Evolutionary conservation across 1,140 invertebrate species (phyloP), one percentile per base, ranked within the genome.

Genomic region (Halotydeus destructor): DNA sequence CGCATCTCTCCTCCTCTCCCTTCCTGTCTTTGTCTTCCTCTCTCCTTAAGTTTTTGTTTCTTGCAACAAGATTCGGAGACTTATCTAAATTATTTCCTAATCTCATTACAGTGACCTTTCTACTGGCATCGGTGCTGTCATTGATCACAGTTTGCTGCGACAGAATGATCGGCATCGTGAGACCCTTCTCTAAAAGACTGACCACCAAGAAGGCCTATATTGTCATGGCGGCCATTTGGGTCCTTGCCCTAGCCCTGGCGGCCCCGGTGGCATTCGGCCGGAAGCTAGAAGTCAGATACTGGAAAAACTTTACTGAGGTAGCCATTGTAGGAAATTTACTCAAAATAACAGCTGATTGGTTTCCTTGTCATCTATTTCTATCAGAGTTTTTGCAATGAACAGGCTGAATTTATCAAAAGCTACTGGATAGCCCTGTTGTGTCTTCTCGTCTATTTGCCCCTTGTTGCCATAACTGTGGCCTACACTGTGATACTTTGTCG

Each of bases 91-190:
- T 24, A 36, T 18, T 45, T 43, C 22, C 28, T 9, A 8, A 24
- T 22, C 26, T 35, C 23, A 21, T 64, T 63, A 47, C 51, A 73
- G 72, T 68, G 36, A 61, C 70, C 3, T 63, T 76, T 34, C 60
- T 79, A 3, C 57, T 81, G 25, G 68, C 71, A 3, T 74, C 72
- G 38, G 76, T 84, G 0, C 71, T 78, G 32, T 79, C 74, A 26
- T 62, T 86, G 32, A 74, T 77, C 14, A 65, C 71, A 3, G 76
- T 85, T 24, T 81, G 75, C n/a, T 74, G 79, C 41, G 78, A 85
- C 55, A 65, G 80, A 18, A 64, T 84, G 12, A 71, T 77, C 6
- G 76, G 77, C 5, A 76, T 84, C 21, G 72, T 76, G 0, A 61
- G 78, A 45, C 76, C 78, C 11, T 57, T 69, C 52, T 67, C 77